Evolutionary conservation across 1,140 invertebrate species (phyloP).

Genomic region (Pseudomyrmex gracilis): DNA sequence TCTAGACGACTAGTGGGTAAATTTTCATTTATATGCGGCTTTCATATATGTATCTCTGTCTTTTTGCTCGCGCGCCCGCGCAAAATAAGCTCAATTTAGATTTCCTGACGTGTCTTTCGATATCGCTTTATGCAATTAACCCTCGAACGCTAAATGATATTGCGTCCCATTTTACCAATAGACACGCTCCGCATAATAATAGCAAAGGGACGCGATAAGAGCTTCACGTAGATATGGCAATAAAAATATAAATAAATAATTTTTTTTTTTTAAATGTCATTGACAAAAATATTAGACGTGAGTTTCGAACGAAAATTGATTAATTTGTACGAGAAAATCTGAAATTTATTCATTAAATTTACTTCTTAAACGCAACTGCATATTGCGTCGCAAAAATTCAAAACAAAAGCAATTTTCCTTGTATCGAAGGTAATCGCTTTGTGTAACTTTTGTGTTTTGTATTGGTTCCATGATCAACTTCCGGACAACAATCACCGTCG

Average conservation of each 20-base stretch:
- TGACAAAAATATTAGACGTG: not conserved
- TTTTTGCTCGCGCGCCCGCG: not conserved
- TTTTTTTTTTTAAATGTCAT: not conserved
- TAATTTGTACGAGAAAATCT: not conserved
- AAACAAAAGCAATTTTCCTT: conserved; percentile 14
- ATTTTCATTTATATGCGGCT: conserved; percentile 41
- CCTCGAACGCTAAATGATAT: not conserved
- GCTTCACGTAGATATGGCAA: no score
- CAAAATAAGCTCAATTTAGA: not conserved
- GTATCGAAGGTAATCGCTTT: not conserved
- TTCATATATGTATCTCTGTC: not conserved
- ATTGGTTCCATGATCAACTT: conserved; percentile 31
- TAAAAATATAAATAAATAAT: not conserved
- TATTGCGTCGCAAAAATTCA: not conserved
- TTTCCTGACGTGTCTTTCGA: not conserved
- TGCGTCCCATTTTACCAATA: not conserved
- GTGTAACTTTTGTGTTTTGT: not conserved
- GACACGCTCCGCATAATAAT: no score
- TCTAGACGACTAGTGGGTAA: not conserved
- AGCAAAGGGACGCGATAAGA: no score
- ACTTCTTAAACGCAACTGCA: not conserved
- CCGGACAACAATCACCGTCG: not conserved
- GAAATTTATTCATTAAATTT: not conserved
- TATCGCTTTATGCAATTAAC: not conserved
- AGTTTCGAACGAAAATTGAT: not conserved